Evolutionary conservation across 92 coral and sea anemone species (phyloP), one percentile per base, ranked within the genome.

Genomic region (Porites evermanni): DNA sequence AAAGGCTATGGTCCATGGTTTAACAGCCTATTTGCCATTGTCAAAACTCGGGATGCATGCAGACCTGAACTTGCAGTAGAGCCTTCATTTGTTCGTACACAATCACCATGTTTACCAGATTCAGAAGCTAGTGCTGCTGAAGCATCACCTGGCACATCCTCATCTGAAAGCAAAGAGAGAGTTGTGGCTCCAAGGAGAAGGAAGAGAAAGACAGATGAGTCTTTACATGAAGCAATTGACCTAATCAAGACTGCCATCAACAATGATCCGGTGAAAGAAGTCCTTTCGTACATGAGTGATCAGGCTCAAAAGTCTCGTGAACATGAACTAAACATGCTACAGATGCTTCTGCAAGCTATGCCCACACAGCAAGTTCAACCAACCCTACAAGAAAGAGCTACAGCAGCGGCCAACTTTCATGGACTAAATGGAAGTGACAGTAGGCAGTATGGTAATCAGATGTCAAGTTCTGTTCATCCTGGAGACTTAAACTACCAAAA

Each of bases 51-150:
- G 21, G 82, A 84, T 84, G 82, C 92, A 63, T 84, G 92, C 89
- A 79, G 84, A 64, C 86, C 92, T 67, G 92, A 89, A 84, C 92
- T 69, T 60, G 89, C 86, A 89, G 16, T 89, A 10, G 86, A 89
- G 74, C 86, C 89, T 38, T 89, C 86, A 80, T 58, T 51, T 78
- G 51, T 70, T 70, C 52, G 29, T 70, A 70, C 74, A 70, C 74
- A 24, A 26, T 70, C 72, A 17, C 59, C 92, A 69, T 76, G 84
- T 54, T 69, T 54, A 79, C 44, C 74, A 79, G 73, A 79, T 79
- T 65, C 73, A 67, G 83, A 79, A 67, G 38, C 72, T 79, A 51
- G 56, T 47, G 72, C 52, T 79, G 58, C 23, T 79, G 71, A 17
- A 32, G 44, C 59, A 63, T 56, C 84, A 79, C 26, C 84, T 32